These are phyloP conservation scores for Ovis aries DNA, from an alignment of 2,113 vertebrate species.

Conservation along the genomic window ARS-UI_Ramb_v3.0 NC_056057.1:26047501-26048000, in stretches of 20 bases:
- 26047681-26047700: neutral
- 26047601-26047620: neutral
- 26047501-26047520: neutral
- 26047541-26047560: neutral
- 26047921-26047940: neutral
- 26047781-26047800: constrained; percentile 79
- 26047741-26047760: constrained; percentile 13
- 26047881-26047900: neutral
- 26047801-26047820: constrained; percentile 82
- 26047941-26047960: neutral
- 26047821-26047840: constrained; percentile 76
- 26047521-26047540: neutral
- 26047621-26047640: neutral
- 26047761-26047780: constrained; percentile 78
- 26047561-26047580: neutral
- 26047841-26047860: constrained; percentile 81
- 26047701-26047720: neutral
- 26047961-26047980: neutral
- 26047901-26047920: neutral
- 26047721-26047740: neutral
- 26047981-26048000: neutral
- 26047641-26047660: neutral
- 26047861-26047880: constrained; percentile 83
- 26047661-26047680: neutral
- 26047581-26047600: neutral